Evolutionary conservation across 2,888 invertebrate genomes (phyloP), one percentile per base, ranked within the genome.

Genomic region (Amblyteles armatorius): DNA sequence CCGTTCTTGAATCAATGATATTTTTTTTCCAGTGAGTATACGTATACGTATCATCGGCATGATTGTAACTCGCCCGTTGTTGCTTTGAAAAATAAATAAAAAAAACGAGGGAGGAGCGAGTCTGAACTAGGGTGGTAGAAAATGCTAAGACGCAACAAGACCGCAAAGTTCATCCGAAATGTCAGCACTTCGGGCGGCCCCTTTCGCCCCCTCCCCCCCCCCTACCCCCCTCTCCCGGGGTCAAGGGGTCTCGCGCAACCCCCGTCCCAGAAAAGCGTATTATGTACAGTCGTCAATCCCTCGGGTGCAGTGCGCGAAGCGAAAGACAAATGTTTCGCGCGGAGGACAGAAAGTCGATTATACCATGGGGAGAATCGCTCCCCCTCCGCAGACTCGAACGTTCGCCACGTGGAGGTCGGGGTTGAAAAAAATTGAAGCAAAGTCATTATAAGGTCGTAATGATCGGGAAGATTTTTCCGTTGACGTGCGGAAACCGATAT

Each of bases 81-180:
- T 16, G 40, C 40, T 7, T 40, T 44, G 13, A 22, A 57, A 40
- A 60, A 36, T 50, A 73, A 60, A 19, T 36, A 72, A 19, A 55
- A 22, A 55, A 55, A 11, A 19, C 19, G 13, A 9, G 22, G 11
- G 22, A 22, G 0, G 22, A 60, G 3, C 26, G 40, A 16, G 13
- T 57, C 11, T 16, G 36, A 44, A 40, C 57, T 57, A 2, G 26
- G 57, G 57, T 57, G n/a, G 60, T 16, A n/a, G 84, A 89, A 89
- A 91, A 91, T 90, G 88, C 86, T 87, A 69, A 74, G 22, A 40
- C 36, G 44, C 44, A 19, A 48, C 33, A 6, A 33, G 16, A 83
- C 88, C 88, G 84, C 88, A 92, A 92, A 92, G 92, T 92, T 92
- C 90, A 91, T 90, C 89, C 89, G 90, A 92, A 92, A 92, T 92